phyloP scores from a whole-genome alignment of 2,113 vertebrate genomes.

The Phyllostomus hastatus region DNA sequence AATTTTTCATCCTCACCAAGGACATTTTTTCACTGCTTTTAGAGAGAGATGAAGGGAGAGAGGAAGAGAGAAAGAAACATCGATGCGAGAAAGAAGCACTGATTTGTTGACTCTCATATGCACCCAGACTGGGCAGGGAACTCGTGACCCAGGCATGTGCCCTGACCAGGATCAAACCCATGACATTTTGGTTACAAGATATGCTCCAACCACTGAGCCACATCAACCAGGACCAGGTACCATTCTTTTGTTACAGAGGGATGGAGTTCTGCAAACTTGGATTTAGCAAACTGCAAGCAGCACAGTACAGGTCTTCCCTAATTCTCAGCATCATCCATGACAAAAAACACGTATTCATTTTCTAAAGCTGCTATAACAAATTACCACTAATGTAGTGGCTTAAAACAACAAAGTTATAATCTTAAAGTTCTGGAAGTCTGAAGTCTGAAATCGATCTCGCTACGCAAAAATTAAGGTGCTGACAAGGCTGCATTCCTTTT shows the following conservation, averaged over 20 bases:
- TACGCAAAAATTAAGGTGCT: neutral
- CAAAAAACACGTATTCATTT: neutral
- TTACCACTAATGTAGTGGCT: neutral
- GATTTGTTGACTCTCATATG: no score
- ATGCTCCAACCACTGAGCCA: no score
- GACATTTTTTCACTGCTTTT: no score
- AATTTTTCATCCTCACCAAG: no score
- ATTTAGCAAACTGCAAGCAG: neutral
- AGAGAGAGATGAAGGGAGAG: no score
- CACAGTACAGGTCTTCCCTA: neutral
- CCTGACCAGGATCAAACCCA: no score
- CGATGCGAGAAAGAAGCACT: no score
- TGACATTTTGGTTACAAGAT: no score
- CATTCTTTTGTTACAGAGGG: neutral
- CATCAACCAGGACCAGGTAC: neutral
- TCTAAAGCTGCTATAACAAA: neutral
- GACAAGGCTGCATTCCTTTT: neutral
- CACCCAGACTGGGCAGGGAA: no score
- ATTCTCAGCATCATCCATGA: neutral
- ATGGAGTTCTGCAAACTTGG: neutral
- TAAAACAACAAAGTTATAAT: slow-evolving; percentile 7
- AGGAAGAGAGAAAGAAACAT: no score
- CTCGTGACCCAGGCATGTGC: no score
- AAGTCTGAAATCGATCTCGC: neutral
- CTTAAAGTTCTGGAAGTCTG: slow-evolving; percentile 13